These are phyloP conservation scores for Psophia crepitans DNA, from an alignment of 2,113 vertebrate genomes.

Conservation along the genomic window DNA sequence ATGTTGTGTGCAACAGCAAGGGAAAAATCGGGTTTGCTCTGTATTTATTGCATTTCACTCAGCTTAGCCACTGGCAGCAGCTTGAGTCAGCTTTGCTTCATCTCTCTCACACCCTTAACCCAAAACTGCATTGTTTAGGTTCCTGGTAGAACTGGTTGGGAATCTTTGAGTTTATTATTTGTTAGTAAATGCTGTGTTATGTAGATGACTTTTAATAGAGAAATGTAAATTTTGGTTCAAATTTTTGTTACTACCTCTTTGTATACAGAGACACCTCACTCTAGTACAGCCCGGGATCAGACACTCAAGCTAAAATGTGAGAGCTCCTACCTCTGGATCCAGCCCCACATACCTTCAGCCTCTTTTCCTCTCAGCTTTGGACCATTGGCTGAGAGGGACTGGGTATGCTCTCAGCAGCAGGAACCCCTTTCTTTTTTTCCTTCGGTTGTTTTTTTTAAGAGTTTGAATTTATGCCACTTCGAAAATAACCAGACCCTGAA, in stretches of 20 bases:
- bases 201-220: not conserved
- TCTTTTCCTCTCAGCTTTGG: not conserved
- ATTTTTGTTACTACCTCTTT: not conserved
- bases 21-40: not conserved
- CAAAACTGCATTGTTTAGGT: not conserved
- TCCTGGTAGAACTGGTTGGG: not conserved
- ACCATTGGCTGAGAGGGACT: not conserved
- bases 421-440: not conserved
- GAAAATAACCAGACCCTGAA: not conserved
- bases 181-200: not conserved
- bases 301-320: not conserved
- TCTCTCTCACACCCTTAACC: not conserved
- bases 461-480: not conserved
- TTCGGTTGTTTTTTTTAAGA: not conserved
- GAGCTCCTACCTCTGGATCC: not conserved
- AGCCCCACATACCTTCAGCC: not conserved
- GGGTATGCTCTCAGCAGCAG: not conserved
- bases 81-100: conserved; percentile 14
- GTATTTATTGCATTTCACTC: not conserved
- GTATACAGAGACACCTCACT: not conserved
- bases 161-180: not conserved
- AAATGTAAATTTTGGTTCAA: not conserved
- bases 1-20: not conserved
- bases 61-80: not conserved
- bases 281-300: not conserved